These are phyloP conservation scores for Oasisia sp. DNA, from an alignment of 2,888 invertebrate genomes.

Conservation along the genomic window DNA sequence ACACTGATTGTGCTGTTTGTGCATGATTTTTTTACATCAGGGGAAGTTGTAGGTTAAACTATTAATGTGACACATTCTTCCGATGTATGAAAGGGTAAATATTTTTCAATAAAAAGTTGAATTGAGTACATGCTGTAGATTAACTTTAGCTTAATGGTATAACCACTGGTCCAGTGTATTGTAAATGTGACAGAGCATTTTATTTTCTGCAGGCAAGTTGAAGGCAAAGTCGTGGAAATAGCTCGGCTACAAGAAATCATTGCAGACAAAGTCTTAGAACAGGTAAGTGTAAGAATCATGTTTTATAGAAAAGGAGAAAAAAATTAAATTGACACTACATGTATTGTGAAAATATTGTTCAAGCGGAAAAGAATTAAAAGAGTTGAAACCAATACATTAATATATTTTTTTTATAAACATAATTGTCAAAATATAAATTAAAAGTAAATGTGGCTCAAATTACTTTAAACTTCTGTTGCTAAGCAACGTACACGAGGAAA, in stretches of 20 bases:
- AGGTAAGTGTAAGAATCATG: conserved; percentile 65
- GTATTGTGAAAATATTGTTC: no score
- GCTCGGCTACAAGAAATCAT: conserved; percentile 95
- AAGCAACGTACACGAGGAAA: no score
- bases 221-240: conserved; percentile 89
- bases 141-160: no score
- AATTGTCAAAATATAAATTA: not conserved
- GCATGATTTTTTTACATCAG: no score
- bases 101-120: not conserved
- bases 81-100: not conserved
- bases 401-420: not conserved
- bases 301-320: not conserved
- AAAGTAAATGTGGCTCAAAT: not conserved
- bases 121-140: no score
- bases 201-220: conserved; percentile 64
- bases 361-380: no score
- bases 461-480: no score
- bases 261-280: conserved; percentile 92
- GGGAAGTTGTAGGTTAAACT: not conserved
- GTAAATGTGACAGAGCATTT: no score
- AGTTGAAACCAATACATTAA: no score
- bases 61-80: not conserved
- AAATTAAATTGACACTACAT: not conserved
- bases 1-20: not conserved
- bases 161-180: no score